Percentiles rank a stretch among this genome's conserved stretches.
phyloP scores from a whole-genome alignment of 2,113 vertebrate genomes.

The Empidonax alnorum region DNA sequence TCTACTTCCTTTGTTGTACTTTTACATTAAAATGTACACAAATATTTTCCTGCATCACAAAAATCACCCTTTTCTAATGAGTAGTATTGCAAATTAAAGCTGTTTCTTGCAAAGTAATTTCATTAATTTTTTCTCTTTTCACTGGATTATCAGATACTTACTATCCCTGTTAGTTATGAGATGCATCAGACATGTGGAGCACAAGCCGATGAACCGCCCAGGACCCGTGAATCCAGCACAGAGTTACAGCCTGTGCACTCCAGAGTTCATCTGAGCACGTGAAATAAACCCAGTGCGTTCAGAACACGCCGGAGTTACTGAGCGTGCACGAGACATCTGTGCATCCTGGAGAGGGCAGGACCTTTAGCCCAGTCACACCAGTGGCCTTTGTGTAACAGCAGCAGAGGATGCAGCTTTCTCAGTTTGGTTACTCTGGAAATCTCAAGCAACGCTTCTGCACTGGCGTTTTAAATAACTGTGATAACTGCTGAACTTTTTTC shows the following conservation, averaged over 20 bases:
- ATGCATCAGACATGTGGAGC: neutral
- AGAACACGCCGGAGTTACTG: neutral
- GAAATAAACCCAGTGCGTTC: neutral
- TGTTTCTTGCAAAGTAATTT: neutral
- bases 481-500: neutral
- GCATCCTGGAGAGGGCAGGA: neutral
- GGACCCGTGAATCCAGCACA: neutral
- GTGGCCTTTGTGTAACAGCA: neutral
- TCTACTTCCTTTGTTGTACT: neutral
- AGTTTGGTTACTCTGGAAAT: neutral
- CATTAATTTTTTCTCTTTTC: neutral
- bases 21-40: neutral
- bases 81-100: neutral
- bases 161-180: neutral
- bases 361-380: neutral
- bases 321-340: neutral
- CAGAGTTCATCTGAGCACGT: neutral
- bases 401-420: neutral
- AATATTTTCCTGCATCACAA: neutral
- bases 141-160: neutral
- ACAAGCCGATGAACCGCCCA: neutral
- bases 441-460: neutral
- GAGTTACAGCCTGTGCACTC: neutral
- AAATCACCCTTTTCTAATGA: neutral
- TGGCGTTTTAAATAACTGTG: neutral